These are phyloP conservation scores for Spodoptera picta DNA, from an alignment of 2,888 invertebrate genomes.

Conservation along the genomic window DNA sequence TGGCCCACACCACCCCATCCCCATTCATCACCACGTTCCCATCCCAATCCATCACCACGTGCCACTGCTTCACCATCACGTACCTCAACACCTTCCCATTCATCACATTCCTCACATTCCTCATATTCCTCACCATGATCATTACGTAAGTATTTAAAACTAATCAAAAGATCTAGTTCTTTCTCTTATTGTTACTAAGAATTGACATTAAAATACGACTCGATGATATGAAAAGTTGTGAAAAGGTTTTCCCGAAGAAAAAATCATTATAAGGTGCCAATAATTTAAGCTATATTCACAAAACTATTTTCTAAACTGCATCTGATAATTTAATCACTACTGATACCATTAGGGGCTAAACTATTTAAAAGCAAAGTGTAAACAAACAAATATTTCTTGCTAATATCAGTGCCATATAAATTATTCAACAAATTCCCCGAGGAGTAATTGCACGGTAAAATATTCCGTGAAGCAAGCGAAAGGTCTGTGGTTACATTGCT, in stretches of 20 bases:
- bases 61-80: conserved; percentile 69
- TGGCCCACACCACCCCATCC: conserved; percentile 74
- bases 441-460: conserved; percentile 49
- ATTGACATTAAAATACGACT: too few relatives aligned
- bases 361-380: conserved; percentile 7
- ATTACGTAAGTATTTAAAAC: conserved; percentile 75
- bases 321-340: too few relatives aligned
- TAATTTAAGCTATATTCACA: too few relatives aligned
- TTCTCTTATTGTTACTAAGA: neutral
- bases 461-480: conserved; percentile 54
- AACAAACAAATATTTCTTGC: conserved; percentile 19
- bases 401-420: conserved; percentile 20
- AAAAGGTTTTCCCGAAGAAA: too few relatives aligned
- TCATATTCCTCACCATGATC: conserved; percentile 74
- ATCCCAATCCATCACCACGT: conserved; percentile 65
- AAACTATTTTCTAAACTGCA: too few relatives aligned
- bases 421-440: conserved; percentile 43
- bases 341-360: too few relatives aligned
- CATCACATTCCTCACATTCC: conserved; percentile 66
- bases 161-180: neutral
- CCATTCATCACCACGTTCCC: conserved; percentile 68
- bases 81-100: conserved; percentile 62
- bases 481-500: conserved; percentile 53
- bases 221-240: too few relatives aligned
- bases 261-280: too few relatives aligned